These are phyloP conservation scores for Pempheris klunzingeri DNA, from an alignment of 2,797 vertebrate genomes.

Conservation along the genomic window DNA sequence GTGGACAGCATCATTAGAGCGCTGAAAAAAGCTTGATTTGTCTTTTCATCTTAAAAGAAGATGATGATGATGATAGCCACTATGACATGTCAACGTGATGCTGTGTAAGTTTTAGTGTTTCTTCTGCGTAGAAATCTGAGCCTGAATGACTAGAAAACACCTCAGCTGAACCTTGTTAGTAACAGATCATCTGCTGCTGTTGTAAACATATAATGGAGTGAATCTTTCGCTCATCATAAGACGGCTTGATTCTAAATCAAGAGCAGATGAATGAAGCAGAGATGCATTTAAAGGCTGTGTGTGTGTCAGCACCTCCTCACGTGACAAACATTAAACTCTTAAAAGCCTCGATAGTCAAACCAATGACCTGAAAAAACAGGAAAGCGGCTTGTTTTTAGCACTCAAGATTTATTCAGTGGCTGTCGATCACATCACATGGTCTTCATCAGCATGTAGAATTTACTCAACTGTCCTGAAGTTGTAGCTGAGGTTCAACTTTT, in stretches of 20 bases:
- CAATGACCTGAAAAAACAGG: neutral
- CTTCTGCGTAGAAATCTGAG: too few species aligned
- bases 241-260: slow-evolving; percentile 12
- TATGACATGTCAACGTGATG: too few species aligned
- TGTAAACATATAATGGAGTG: slow-evolving; percentile 37
- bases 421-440: too few species aligned
- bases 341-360: slow-evolving; percentile 19
- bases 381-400: too few species aligned
- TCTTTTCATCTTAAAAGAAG: too few species aligned
- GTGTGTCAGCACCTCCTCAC: slow-evolving; percentile 6
- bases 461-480: too few species aligned
- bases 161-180: slow-evolving; percentile 14
- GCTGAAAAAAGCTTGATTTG: too few species aligned
- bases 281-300: neutral
- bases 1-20: too few species aligned
- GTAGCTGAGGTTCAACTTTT: neutral
- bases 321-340: slow-evolving; percentile 32
- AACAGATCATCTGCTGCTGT: slow-evolving; percentile 16
- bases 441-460: too few species aligned
- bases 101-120: neutral
- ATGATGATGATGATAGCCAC: too few species aligned
- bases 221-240: slow-evolving; percentile 17
- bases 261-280: slow-evolving; percentile 25
- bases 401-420: too few species aligned
- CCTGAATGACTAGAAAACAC: too few species aligned